Evolutionary conservation across 2,113 vertebrate genomes (phyloP), one percentile per base, ranked within the genome.

Genomic region (Malurus cyaneus): DNA sequence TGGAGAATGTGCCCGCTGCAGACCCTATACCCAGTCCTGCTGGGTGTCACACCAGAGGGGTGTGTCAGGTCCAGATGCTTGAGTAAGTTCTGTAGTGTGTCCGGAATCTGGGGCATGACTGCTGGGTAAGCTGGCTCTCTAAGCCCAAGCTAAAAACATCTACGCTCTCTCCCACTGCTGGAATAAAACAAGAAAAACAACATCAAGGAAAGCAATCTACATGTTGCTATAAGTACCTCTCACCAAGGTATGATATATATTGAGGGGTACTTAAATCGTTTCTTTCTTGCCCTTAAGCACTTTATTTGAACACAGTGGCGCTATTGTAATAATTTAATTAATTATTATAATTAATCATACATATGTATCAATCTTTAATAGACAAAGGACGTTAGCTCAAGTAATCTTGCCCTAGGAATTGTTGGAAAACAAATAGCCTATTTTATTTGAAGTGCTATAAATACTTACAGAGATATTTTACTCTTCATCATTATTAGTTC

Each of bases 91-190:
- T 36, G 91, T 76, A 97, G 39, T 20, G 93, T 91, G 93, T 91
- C 80, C 92, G 86, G 97, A 96, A 34, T 94, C 86, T 71, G 78
- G 89, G 53, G 82, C 64, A 28, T 34, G 54, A 39, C 36, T 42
- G n/a, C 54, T 67, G 80, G 34, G 96, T 94, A 44, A 70, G 61
- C 19, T 94, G 92, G 70, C 88, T 91, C 73, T 80, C 80, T 81
- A 90, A 95, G 91, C 95, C 44, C 95, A 95, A 93, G 89, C n/a
- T 80, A 42, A 42, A n/a, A 31, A 87, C 36, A 80, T 96, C 92
- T 78, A 94, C 97, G 82, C 62, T 95, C 69, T 97, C 93, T 79
- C 84, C 83, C 86, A 88, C 95, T 92, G 96, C 94, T 97, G 21
- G 25, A 77, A 50, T 41, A 49, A 93, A 78, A 94, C 44, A 36